Evolutionary conservation across 2,888 invertebrate genomes (phyloP), one percentile per base, ranked within the genome.

Genomic region (Chaitophorus viminalis): DNA sequence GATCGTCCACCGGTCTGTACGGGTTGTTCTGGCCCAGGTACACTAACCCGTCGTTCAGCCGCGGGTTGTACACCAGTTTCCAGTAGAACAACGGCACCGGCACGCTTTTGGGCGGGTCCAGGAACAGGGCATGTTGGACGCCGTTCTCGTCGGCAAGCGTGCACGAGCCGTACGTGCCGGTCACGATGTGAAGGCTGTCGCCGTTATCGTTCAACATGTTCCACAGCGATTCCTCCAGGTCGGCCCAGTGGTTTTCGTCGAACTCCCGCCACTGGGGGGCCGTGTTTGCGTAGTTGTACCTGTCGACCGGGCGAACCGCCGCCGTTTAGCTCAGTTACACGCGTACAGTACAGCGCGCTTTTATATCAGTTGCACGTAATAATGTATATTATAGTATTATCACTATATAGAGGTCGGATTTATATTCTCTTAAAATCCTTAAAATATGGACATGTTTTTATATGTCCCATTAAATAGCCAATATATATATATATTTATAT

Each of bases 231-330:
- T 36, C 21, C 29, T 89, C 89, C 54, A 93, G 90, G 1, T 90
- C 90, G 75, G 92, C 91, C 94, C 94, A 94, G 89, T 93, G 94
- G 25, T 93, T 93, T 0, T 91, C 93, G 90, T 94, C 94, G 90
- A 94, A 93, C 5, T 91, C 91, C 90, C 94, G 93, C 94, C 94
- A 95, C 89, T 95, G 95, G 1, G 95, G 94, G 1, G 94, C 93
- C 1, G 93, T 93, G 90, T 95, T 95, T 81, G 94, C 91, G 90
- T 93, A 94, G 91, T 93, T 94, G 91, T 94, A 94, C n/a, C 82
- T 88, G 29, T n/a, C 3, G 8, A n/a, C n/a, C n/a, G n/a, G n/a
- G n/a, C n/a, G n/a, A n/a, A n/a, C n/a, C n/a, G n/a, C n/a, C n/a
- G n/a, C n/a, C n/a, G n/a, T n/a, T n/a, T n/a, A n/a, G n/a, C n/a